Evolutionary conservation across 1,140 invertebrate species (phyloP), one percentile per base, ranked within the genome.

Genomic region (Zaprionus camerounensis): DNA sequence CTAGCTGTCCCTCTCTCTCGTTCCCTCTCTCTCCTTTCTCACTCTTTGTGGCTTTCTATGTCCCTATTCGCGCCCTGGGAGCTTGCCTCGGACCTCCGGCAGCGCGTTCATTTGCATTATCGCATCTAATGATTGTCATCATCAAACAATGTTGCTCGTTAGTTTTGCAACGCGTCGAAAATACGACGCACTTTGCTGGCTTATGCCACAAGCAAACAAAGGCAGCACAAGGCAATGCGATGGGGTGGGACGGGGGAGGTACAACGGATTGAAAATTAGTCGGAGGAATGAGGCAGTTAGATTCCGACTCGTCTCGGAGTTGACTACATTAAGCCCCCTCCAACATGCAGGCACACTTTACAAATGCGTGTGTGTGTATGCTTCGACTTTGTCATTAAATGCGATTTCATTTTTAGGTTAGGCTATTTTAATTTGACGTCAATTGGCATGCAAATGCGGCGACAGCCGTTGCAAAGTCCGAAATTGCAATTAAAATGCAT

Each of bases 61-160:
- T 69, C 13, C 28, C 36, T 46, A 24, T 28, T 22, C 15, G 65
- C 7, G 65, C 7, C 13, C 58, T 34, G 15, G 2, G 5, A 15
- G 64, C 13, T 9, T 15, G 49, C 6, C 31, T 46, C 17, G 44
- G 15, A 44, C 51, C 41, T 67, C 58, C 58, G 59, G 75, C 71
- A 65, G 71, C 53, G 36, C 53, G 36, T 65, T 91, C 83, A 87
- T 91, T 91, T 91, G 88, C 83, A 91, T 91, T 91, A 91, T 91
- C 88, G 83, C 83, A 87, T 91, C 83, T 84, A 91, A 91, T 87
- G 88, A 91, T 85, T 90, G 86, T 90, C 86, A 90, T 90, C 85
- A 90, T 91, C 86, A 90, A 90, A 90, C 85, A 90, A 86, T 90
- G 82, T 70, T 75, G 86, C 85, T 90, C 86, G 85, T 90, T 90